Evolutionary conservation across 2,797 vertebrate genomes (phyloP), one percentile per base, ranked within the genome.

Genomic region (Peromyscus attwateri): DNA sequence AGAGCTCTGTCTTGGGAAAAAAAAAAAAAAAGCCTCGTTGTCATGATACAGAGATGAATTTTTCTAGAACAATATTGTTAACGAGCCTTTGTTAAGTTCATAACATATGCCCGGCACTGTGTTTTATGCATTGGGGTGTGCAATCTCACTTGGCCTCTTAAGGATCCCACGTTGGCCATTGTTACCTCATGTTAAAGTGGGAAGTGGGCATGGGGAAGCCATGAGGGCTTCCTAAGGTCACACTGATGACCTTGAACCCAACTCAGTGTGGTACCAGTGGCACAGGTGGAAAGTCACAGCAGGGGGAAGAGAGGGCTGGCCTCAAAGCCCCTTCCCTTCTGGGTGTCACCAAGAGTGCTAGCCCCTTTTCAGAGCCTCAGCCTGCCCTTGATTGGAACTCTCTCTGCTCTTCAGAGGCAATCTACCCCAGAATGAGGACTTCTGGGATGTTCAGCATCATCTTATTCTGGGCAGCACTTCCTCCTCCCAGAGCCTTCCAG

Each of bases 401-500:
- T 11, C 16, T 71, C 37, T 84, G 29, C 92, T 94, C 96, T 96
- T 87, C 73, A 70, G 91, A 57, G 91, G 87, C 85, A 83, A 31
- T 95, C 87, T 68, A 37, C 83, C 66, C 80, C 3, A 37, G 81
- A 92, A 77, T 79, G 21, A 96, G 95, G 91, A 25, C 68, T 95
- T 97, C 91, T 73, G 71, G 37, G 66, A 95, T 77, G 23, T 81
- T 95, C 60, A 52, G 80, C 5, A 87, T 43, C 73, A 3, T 37
- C 85, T 96, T 37, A 66, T 85, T 91, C 73, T 89, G n/a, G 31
- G 73, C 16, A 40, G 62, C 5, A 0, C 85, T 90, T 97, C 64
- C 73, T 93, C 91, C 82, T 94, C 91, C 82, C 83, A 66, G 73
- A 96, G 92, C 87, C 92, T 97, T 90, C 77, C 57, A 31, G 76